phyloP scores from a whole-genome alignment of 2,888 invertebrate species.

The Dynastes tityus region DNA sequence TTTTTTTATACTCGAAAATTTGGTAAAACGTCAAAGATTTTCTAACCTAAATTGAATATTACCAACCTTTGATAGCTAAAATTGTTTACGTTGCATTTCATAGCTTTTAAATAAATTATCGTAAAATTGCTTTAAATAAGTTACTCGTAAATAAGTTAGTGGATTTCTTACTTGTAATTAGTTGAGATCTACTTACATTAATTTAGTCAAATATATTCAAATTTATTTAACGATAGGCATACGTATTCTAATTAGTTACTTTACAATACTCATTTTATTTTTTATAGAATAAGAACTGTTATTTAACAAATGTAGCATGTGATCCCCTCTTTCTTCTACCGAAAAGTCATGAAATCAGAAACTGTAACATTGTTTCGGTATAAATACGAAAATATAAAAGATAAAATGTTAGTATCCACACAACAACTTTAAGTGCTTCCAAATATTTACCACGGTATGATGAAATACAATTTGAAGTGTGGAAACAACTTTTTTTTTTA shows the following conservation, averaged over 20 bases:
- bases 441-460: slow-evolving; percentile 20
- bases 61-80: too few species aligned
- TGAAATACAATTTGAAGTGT: background rate
- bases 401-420: slow-evolving; percentile 7
- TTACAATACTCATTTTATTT: background rate
- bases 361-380: slow-evolving; percentile 1
- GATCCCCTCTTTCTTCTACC: background rate
- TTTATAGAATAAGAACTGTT: background rate
- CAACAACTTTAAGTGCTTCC: background rate
- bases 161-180: too few species aligned
- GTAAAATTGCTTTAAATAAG: too few species aligned
- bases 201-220: background rate
- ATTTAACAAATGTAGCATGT: background rate
- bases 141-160: too few species aligned
- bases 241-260: background rate
- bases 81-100: too few species aligned
- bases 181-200: background rate
- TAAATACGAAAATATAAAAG: slow-evolving; percentile 16
- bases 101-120: too few species aligned
- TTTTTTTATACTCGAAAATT: too few species aligned
- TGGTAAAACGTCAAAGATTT: too few species aligned
- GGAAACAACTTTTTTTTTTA: background rate
- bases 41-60: too few species aligned
- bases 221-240: background rate
- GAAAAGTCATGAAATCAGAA: slow-evolving; percentile 7